Percentiles rank a stretch among this genome's conserved stretches.
These are phyloP conservation scores for Onthophagus sagittarius DNA, from an alignment of 2,888 invertebrate species.

Conservation along the genomic window DNA sequence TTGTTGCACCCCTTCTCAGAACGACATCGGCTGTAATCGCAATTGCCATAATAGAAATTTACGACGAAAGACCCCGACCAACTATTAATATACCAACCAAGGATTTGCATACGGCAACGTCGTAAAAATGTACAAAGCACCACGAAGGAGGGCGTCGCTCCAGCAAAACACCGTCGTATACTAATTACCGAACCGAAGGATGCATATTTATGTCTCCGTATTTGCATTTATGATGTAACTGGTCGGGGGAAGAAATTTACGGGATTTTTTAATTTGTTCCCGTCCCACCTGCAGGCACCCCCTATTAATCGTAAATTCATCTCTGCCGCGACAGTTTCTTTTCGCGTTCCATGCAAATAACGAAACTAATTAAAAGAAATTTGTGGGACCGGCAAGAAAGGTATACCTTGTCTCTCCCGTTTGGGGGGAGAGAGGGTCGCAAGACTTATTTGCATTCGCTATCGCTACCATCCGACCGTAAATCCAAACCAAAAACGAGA, in stretches of 20 bases:
- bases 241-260: neutral
- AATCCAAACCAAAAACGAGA: neutral
- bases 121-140: neutral
- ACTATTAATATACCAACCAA: neutral
- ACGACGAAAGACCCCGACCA: neutral
- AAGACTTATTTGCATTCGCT: neutral
- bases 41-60: neutral
- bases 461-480: neutral
- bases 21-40: neutral
- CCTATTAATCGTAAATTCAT: neutral
- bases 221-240: constrained; percentile 22
- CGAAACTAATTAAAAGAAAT: neutral
- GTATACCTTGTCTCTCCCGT: neutral
- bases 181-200: constrained; percentile 24
- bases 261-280: neutral
- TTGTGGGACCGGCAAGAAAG: neutral
- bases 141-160: neutral
- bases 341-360: neutral
- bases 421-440: neutral
- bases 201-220: constrained; percentile 23
- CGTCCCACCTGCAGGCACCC: neutral
- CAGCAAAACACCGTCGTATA: constrained; percentile 21
- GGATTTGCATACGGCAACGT: neutral
- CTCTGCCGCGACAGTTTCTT: neutral
- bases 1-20: neutral